Evolutionary conservation across 2,113 vertebrate species (phyloP).

Genomic region (Tragelaphus buxtoni): DNA sequence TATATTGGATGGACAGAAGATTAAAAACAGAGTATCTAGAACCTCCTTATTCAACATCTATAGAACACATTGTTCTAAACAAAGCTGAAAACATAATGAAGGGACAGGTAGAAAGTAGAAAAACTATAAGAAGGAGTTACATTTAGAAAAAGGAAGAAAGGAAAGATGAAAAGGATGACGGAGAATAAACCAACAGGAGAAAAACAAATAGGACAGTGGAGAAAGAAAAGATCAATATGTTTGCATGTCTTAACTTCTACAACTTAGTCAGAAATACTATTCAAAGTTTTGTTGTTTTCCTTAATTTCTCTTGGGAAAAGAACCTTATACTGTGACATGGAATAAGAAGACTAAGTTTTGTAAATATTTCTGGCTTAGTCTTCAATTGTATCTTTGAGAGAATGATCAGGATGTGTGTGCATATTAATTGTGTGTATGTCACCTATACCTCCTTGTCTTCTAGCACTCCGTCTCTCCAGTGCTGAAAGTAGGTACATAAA

Average conservation of each 20-base stretch:
- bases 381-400: not conserved
- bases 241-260: not conserved
- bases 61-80: not conserved
- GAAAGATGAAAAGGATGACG: not conserved
- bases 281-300: not conserved
- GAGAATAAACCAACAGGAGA: not conserved
- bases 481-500: not conserved
- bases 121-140: not conserved
- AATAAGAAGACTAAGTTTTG: not conserved
- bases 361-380: not conserved
- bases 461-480: not conserved
- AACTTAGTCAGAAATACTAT: not conserved
- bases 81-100: not conserved
- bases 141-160: not conserved
- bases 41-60: not conserved
- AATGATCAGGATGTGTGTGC: not conserved
- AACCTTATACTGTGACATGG: not conserved
- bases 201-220: not conserved
- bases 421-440: not conserved
- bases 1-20: not conserved
- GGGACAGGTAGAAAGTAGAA: not conserved
- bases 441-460: not conserved
- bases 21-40: not conserved
- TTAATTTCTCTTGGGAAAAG: not conserved
- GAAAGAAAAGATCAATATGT: not conserved